Conservation (phyloP, 1,140 invertebrate genomes). For the Halesus radiatus region DNA sequence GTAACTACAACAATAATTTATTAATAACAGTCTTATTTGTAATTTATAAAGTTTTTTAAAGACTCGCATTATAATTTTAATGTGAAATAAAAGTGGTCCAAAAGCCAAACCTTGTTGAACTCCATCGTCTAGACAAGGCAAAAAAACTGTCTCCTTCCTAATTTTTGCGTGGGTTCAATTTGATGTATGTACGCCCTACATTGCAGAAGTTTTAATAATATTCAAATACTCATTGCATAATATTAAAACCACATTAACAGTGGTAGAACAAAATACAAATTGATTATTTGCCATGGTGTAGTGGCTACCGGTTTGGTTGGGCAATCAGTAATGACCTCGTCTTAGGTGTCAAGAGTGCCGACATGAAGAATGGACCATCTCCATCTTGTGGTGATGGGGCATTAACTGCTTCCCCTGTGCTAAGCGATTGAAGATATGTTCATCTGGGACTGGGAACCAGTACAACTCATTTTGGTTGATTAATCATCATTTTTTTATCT, state of each 20-base stretch:
- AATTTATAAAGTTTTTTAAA: too few relatives aligned
- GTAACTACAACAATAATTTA: too few relatives aligned
- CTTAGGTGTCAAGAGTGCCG: constrained; percentile 10
- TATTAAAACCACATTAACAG: constrained; percentile 6
- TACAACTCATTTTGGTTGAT: neutral
- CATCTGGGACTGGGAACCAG: neutral
- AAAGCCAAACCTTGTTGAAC: too few relatives aligned
- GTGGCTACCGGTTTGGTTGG: constrained; percentile 9
- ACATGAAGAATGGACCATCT: constrained; percentile 10
- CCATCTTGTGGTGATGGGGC: neutral
- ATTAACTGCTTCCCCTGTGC: neutral
- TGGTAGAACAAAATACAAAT: neutral
- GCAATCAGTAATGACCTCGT: constrained; percentile 15
- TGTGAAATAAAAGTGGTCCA: too few relatives aligned
- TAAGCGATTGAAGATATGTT: neutral
- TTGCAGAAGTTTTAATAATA: neutral
- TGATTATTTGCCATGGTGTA: neutral
- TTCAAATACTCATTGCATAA: constrained; percentile 6
- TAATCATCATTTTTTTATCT: neutral
- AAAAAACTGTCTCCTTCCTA: too few relatives aligned
- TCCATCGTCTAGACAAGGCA: too few relatives aligned
- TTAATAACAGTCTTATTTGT: too few relatives aligned
- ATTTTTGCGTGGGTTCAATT: too few relatives aligned
- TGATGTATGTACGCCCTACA: neutral
- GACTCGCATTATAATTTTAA: too few relatives aligned